Base-by-base conservation (phyloP, 1,140 invertebrate species). In the Drosophila sp. region DNA sequence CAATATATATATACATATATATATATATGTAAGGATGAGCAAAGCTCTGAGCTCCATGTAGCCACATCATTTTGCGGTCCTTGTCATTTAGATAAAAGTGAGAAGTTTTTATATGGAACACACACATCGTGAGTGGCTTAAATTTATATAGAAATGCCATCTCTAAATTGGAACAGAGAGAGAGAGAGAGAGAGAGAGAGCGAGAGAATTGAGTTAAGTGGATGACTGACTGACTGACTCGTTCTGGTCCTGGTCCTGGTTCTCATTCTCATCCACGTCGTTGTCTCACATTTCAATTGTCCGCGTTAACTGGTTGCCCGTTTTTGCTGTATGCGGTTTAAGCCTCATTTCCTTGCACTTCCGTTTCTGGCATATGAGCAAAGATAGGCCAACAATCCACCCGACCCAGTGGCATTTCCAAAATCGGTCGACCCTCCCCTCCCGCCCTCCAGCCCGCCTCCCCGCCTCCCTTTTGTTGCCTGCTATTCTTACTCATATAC, bases 301-400 rank as follows among this genome's bases (percentile, higher is more conserved):
- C 60, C 73, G 66, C 40, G 44, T 50, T 32, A 44, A 38, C 55
- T 58, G 50, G 27, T 44, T 69, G 70, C 62, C 35, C 63, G 44
- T 41, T 69, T 17, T 17, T 62, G 56, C 61, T 84, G 81, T 80
- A 79, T 84, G 80, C 77, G 80, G 80, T 84, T 84, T 84, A 84
- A 84, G 80, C 80, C 80, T 84, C 81, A 84, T 84, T 84, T 84
- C 81, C 81, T 85, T 85, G 78, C 77, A 80, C 77, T 84, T 84
- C 81, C 81, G 81, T 76, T 80, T 60, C 54, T 84, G 76, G 72
- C 76, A 79, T 83, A 75, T 70, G 80, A 83, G 76, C 80, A 70
- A 60, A 75, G 76, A 82, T 62, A 79, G 60, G 76, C 65, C 62
- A 62, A 72, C 60, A 70, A 64, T 54, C 56, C 69, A 44, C 17